Conservation (phyloP, 2,113 vertebrate species). For the Orthonyx spaldingii region DNA sequence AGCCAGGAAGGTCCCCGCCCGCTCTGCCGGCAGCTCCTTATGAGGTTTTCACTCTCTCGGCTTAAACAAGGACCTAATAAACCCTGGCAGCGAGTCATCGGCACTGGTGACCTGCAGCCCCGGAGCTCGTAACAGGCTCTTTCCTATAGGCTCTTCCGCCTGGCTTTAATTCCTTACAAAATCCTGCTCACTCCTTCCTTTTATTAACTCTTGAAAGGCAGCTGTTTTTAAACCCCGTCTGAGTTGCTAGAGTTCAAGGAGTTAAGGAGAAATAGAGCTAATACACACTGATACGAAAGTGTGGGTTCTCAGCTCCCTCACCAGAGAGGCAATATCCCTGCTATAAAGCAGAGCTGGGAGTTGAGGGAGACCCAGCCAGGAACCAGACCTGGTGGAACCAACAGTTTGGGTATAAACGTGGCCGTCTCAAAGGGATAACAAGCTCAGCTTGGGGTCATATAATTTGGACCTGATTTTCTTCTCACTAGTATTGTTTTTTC, state of each 20-base stretch:
- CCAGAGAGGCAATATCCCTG: neutral
- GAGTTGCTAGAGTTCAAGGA: neutral
- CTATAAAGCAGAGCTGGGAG: neutral
- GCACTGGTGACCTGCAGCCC: neutral
- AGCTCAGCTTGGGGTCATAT: neutral
- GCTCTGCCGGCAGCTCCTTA: neutral
- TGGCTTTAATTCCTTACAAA: neutral
- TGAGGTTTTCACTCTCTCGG: neutral
- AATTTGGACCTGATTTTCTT: neutral
- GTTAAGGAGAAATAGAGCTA: neutral
- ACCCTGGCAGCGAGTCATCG: neutral
- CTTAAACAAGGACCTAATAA: neutral
- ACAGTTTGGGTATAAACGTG: neutral
- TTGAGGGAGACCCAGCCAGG: neutral
- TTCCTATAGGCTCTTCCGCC: neutral
- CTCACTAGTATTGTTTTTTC: neutral
- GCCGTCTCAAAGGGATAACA: neutral
- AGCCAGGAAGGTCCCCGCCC: neutral
- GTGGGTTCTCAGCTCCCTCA: neutral
- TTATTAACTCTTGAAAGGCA: slow-evolving; percentile 37
- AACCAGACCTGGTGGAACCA: neutral
- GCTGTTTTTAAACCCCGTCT: neutral
- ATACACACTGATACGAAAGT: rapidly evolving
- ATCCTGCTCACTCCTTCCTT: neutral
- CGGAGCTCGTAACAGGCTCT: neutral